phyloP scores from a whole-genome alignment of 2,797 vertebrate species.

The Sebastiscus albofasciatus region DNA sequence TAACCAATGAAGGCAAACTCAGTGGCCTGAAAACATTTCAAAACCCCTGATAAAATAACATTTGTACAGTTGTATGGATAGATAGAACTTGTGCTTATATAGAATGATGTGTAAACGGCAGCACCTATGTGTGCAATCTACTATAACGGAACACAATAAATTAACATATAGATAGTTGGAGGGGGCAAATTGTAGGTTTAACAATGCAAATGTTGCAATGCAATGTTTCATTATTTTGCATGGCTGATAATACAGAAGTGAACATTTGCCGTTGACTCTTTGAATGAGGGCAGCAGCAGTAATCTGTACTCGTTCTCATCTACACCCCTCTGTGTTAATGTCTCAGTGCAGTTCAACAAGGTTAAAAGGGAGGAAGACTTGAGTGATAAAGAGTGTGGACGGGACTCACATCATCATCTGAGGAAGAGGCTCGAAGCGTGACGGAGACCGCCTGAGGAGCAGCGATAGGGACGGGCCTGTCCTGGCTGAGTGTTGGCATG shows the following conservation, averaged over 20 bases:
- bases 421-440: slow-evolving; percentile 63
- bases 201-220: not conserved
- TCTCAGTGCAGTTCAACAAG: not conserved
- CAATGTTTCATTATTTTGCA: not conserved
- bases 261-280: not conserved
- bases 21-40: not conserved
- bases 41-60: not conserved
- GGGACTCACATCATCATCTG: slow-evolving; percentile 90
- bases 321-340: not conserved
- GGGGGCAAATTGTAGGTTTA: not conserved
- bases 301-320: not conserved
- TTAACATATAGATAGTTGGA: not conserved
- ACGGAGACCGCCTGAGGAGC: slow-evolving; percentile 62
- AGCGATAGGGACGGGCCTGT: slow-evolving; percentile 64
- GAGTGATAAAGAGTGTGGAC: not conserved
- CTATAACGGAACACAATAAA: not conserved
- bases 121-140: not conserved
- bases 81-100: not conserved
- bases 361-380: not conserved
- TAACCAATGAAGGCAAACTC: not conserved
- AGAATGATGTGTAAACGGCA: not conserved
- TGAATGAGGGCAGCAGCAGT: not conserved
- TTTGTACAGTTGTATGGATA: not conserved
- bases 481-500: slow-evolving; percentile 79
- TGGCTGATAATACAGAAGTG: not conserved